phyloP scores from a whole-genome alignment of 2,888 invertebrate genomes.

The Hylaea fasciaria region DNA sequence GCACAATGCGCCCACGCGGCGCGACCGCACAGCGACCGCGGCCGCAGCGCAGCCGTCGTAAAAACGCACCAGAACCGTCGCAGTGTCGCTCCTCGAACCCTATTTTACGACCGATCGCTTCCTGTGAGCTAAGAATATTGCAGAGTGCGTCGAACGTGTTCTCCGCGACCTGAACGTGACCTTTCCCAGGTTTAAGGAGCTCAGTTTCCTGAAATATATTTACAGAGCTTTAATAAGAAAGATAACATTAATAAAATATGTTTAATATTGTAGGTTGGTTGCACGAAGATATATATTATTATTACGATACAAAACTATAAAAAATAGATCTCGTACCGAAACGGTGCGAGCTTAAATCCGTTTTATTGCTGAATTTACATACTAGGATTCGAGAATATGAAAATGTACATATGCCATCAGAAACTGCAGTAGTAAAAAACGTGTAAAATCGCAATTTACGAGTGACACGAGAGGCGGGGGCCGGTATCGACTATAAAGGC shows the following conservation, averaged over 20 bases:
- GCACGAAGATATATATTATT: too few species aligned
- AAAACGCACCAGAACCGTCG: constrained; percentile 51
- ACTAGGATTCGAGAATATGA: constrained; percentile 29
- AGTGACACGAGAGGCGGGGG: constrained; percentile 28
- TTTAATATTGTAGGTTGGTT: too few species aligned
- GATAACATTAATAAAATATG: too few species aligned
- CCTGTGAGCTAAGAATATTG: constrained; percentile 56
- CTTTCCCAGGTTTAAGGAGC: constrained; percentile 2
- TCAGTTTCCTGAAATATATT: not conserved
- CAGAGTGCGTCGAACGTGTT: constrained; percentile 44
- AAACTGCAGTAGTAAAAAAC: constrained; percentile 36
- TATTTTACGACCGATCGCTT: constrained; percentile 63
- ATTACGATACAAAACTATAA: constrained; percentile 12
- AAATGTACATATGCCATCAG: constrained; percentile 32
- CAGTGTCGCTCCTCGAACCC: constrained; percentile 47
- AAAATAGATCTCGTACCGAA: constrained; percentile 11
- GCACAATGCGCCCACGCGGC: constrained; percentile 46
- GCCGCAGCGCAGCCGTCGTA: constrained; percentile 49
- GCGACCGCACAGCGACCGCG: constrained; percentile 45
- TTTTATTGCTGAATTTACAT: constrained; percentile 28
- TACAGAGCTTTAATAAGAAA: not conserved
- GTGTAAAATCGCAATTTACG: constrained; percentile 43
- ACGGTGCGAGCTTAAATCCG: constrained; percentile 12
- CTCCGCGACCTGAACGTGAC: constrained; percentile 23
- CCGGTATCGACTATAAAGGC: constrained; percentile 30